Evolutionary conservation across 2,113 vertebrate species (phyloP), one percentile per base, ranked within the genome.

Genomic region (Phoxinus phoxinus): DNA sequence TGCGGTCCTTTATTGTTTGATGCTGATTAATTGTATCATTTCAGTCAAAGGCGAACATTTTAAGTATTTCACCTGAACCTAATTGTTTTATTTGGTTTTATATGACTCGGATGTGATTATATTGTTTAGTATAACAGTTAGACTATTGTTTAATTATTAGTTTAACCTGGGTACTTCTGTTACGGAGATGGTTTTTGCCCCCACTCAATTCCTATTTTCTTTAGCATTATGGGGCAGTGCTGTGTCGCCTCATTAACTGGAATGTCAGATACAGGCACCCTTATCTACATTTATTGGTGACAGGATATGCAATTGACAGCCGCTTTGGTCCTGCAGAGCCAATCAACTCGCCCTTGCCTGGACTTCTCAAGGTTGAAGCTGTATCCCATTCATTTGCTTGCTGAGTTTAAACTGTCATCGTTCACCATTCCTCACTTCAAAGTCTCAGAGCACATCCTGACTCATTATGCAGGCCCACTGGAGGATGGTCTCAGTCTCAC

Each of bases 241-340:
- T n/a, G 73, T 48, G 6, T 80, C 23, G 77, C 89, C 63, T 89
- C 88, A 91, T 92, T 92, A 91, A 88, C 89, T 85, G 84, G 76
- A 93, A 88, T 90, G 90, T 93, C 91, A 89, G 67, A 86, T 58
- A 85, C 86, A 74, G 67, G 83, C 78, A 51, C 72, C 15, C 44
- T 58, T 79, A 75, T 69, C 71, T 37, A 32, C 10, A 32, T 48
- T 77, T 84, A 83, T 86, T 76, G 61, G 84, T 21, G 27, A 67
- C 32, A 25, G 27, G 10, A n/a, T 51, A 69, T 37, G 61, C 37
- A 65, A 25, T 77, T 78, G 85, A 85, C 85, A 86, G 71, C 23
- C 69, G 25, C 74, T 46, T 72, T 77, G 63, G 56, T 61, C 37
- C 59, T 30, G 12, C 15, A 15, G 37, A 56, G 41, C 69, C 76